Conservation (phyloP, 2,797 vertebrate species). For the Tenualosa ilisha region DNA sequence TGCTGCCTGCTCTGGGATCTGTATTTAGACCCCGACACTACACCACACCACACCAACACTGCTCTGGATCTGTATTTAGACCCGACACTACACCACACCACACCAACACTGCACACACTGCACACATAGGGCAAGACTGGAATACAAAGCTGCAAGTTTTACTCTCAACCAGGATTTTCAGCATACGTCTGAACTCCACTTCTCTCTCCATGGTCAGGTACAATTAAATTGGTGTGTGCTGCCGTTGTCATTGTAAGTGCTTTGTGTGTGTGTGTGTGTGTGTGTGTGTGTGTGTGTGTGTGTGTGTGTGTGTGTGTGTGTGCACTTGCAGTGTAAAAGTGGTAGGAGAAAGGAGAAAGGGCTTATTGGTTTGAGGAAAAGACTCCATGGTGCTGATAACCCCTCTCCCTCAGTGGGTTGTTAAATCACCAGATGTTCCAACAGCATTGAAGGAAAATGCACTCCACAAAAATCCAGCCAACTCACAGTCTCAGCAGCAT, state of each 20-base stretch:
- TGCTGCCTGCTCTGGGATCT: not conserved
- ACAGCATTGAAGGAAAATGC: not conserved
- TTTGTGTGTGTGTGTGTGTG: not conserved
- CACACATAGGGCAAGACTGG: not conserved
- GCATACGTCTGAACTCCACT: not conserved
- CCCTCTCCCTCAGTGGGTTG: not conserved
- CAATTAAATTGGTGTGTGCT: not conserved
- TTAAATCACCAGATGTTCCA: not conserved
- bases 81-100: not conserved
- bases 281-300: not conserved
- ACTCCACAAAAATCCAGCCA: not conserved
- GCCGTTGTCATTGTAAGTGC: not conserved
- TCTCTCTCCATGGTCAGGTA: not conserved
- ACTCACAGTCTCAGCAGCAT: not conserved
- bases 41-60: not conserved
- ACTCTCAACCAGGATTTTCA: not conserved
- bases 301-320: not conserved
- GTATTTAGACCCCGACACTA: not conserved
- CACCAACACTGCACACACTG: too few relatives aligned
- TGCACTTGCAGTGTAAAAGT: not conserved
- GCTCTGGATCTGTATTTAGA: not conserved
- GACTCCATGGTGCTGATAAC: not conserved
- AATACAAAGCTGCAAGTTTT: not conserved
- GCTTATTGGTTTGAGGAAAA: not conserved
- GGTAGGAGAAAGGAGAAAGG: not conserved